Evolutionary conservation across 2,113 vertebrate species (phyloP), one percentile per base, ranked within the genome.

Genomic region (Odocoileus hemionus): DNA sequence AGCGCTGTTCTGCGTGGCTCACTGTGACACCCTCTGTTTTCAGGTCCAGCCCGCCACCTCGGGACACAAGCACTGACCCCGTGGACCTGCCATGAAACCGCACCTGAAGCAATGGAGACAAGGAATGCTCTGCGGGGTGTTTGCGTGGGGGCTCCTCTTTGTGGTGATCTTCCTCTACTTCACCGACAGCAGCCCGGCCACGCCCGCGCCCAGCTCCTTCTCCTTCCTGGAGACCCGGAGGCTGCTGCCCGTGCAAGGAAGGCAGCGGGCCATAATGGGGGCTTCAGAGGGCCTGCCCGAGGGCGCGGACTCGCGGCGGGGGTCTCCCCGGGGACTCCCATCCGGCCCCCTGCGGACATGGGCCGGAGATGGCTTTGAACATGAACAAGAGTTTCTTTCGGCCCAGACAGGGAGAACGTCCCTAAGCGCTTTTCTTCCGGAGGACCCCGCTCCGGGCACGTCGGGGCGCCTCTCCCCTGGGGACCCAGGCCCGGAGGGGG

Each of bases 41-140:
- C 95, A 98, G 98, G 91, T 95, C 54, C 76, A 3, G n/a, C 50
- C n/a, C 1, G 6, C 74, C 79, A 64, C 5, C 82, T 39, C 28
- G 17, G 50, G 86, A 84, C 67, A 13, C 88, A 96, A 96, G 93
- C 91, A 50, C 95, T 97, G 95, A 91, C 95, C 96, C 95, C 43
- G 25, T 97, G 96, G 96, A 93, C 98, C 97, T 99, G 99, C 99
- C 98, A 99, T 99, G 99, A 99, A 99, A 99, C 99, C 99, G 91
- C 99, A 99, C 96, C 98, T 99, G 99, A 99, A 99, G 98, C 99
- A 99, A 98, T 99, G 99, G 99, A 99, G 99, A 98, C 99, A 99
- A 98, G 98, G 99, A 89, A 99, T 99, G 98, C 99, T 99, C 92
- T 99, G 99, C 89, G 99, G 99, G 87, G 99, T 99, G 97, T 99